Conservation (phyloP, 2,888 invertebrate species). For the Acanthopleura granulata region DNA sequence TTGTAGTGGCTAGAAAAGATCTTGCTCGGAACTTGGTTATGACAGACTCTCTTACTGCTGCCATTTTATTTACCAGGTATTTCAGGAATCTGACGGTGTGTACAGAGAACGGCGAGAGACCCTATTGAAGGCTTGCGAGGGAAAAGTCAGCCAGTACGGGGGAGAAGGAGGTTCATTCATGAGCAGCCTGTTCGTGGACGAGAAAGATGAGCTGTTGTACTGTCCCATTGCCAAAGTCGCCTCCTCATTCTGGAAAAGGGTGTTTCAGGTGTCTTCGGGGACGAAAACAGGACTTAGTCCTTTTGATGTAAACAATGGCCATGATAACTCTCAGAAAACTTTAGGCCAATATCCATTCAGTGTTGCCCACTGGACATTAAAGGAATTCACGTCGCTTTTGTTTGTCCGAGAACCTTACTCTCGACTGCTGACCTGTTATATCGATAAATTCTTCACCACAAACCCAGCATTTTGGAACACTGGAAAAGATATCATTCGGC, state of each 20-base stretch:
- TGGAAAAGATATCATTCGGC: not conserved
- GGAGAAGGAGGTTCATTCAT: not conserved
- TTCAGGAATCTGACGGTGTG: not conserved
- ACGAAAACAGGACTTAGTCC: not conserved
- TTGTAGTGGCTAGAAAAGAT: no score
- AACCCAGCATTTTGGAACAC: not conserved
- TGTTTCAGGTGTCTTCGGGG: slow-evolving; percentile 16
- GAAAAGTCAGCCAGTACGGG: not conserved
- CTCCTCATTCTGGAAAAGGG: slow-evolving; percentile 21
- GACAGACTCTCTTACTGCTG: no score
- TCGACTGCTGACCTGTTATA: slow-evolving; percentile 17
- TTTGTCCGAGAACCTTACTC: slow-evolving; percentile 24
- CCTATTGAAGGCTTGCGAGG: not conserved
- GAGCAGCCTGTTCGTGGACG: not conserved
- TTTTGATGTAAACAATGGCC: slow-evolving; percentile 15
- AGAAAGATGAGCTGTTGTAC: not conserved
- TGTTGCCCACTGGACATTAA: not conserved
- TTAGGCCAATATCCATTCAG: not conserved
- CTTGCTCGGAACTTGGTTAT: no score
- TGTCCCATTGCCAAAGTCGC: slow-evolving; percentile 23
- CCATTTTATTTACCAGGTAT: not conserved
- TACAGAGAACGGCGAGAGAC: not conserved
- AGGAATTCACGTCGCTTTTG: slow-evolving; percentile 18
- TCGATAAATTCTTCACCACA: slow-evolving; percentile 16
- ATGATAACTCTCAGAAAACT: not conserved